Base-by-base conservation (phyloP, 2,888 invertebrate genomes). In the Pristionchus exspectatus region DNA sequence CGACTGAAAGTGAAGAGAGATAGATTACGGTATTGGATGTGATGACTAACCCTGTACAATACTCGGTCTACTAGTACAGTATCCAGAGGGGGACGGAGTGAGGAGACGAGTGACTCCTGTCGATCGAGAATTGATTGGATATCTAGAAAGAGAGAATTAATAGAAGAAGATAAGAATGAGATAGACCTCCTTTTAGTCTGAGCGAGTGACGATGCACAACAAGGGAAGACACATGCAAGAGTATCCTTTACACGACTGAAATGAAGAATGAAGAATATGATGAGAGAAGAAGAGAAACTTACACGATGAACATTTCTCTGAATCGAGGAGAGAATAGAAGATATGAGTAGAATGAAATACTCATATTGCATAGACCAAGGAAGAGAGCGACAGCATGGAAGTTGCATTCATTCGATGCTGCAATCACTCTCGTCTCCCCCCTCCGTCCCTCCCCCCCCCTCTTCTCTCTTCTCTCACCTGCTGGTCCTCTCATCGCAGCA, bases 311-410 rank as follows among this genome's bases (percentile, higher is more conserved):
- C 91, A 94, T 92, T 69, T 93, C 90, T 21, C 94, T 90, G 90
- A 94, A 94, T 38, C 94, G 92, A 44, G 92, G 92, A 7, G 93
- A 93, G 90, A 94, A 93, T 16, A 92, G 90, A 50, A 94, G 85
- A 89, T 94, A 94, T 54, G 94, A 93, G 90, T 94, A 94, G 90
- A 94, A 94, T 21, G 94, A 94, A 30, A 94, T 90, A 16, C 93
- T 93, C 85, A 93, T 93, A 89, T 94, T 94, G 90, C 94, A 94
- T 18, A 94, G 90, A 30, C 93, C 94, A 81, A 94, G 92, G 87
- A 94, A 94, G 63, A 94, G 92, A 24, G 92, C 92, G 18, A 93
- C 69, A 9, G 92, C 90, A 74, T 92, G 92, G 27, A 54, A 84
- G 27, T 30, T 56, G 38, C 84, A 84, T 18, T 30, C 59, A 54